These are phyloP conservation scores for Ophion obscuratus DNA, from an alignment of 2,888 invertebrate species.

Conservation along the genomic window DNA sequence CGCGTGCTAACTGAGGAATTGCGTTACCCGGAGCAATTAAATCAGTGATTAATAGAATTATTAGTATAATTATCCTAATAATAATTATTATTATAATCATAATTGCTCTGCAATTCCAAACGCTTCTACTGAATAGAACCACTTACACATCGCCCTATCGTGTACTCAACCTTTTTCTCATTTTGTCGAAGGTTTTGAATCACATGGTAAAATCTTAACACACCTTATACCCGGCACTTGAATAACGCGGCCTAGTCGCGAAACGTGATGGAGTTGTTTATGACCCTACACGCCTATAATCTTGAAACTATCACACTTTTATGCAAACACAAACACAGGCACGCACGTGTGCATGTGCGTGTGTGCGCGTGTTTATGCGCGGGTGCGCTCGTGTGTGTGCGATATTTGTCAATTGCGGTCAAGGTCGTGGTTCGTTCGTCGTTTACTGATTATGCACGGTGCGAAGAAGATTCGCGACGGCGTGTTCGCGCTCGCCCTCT, in stretches of 20 bases:
- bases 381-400: slow-evolving; percentile 10
- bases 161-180: not conserved
- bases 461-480: slow-evolving; percentile 58
- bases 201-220: slow-evolving; percentile 11
- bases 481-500: slow-evolving; percentile 41
- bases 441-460: slow-evolving; percentile 47
- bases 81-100: not conserved
- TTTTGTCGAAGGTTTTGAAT: slow-evolving; percentile 7
- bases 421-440: slow-evolving; percentile 50
- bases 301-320: slow-evolving; percentile 42
- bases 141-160: not conserved
- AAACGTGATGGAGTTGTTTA: slow-evolving; percentile 66
- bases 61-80: not conserved
- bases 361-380: not conserved
- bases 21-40: no score
- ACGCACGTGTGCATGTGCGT: not conserved
- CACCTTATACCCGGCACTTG: not conserved
- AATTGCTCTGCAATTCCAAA: not conserved
- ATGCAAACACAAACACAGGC: not conserved
- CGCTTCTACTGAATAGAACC: not conserved
- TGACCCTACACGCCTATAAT: slow-evolving; percentile 52
- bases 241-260: slow-evolving; percentile 55
- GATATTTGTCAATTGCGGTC: slow-evolving; percentile 56
- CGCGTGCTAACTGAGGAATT: no score
- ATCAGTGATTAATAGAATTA: not conserved